Conservation (phyloP, 2,113 vertebrate species). For the Cyprinodon variegatus region DNA sequence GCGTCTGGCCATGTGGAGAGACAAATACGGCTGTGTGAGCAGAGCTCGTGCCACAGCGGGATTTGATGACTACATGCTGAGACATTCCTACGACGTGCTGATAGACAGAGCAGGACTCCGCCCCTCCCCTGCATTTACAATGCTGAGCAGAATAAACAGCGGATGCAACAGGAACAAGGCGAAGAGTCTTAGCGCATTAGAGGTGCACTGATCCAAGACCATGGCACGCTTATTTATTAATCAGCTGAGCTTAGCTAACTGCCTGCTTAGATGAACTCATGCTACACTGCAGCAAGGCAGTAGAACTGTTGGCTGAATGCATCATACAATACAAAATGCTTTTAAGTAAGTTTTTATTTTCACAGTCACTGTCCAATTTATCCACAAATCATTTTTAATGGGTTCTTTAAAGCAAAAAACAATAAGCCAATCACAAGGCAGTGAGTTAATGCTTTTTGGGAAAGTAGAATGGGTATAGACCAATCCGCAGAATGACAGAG, state of each 20-base stretch:
- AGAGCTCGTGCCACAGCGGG: slow-evolving; percentile 62
- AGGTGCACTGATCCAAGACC: slow-evolving; percentile 71
- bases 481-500: not conserved
- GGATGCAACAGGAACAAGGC: slow-evolving; percentile 69
- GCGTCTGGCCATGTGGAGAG: slow-evolving; percentile 64
- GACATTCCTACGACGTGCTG: slow-evolving; percentile 64
- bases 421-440: not conserved
- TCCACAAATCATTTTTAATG: not conserved
- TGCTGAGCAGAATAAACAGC: slow-evolving; percentile 57
- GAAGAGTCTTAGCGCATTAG: slow-evolving; percentile 73
- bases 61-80: slow-evolving; percentile 71
- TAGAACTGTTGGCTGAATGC: slow-evolving; percentile 52
- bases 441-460: not conserved
- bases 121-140: slow-evolving; percentile 52
- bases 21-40: slow-evolving; percentile 57
- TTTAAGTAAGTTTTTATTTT: not conserved
- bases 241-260: slow-evolving; percentile 77
- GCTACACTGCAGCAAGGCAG: slow-evolving; percentile 55
- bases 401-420: not conserved
- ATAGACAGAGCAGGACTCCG: slow-evolving; percentile 58
- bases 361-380: not conserved
- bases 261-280: slow-evolving; percentile 66
- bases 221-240: slow-evolving; percentile 79
- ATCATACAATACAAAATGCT: slow-evolving; percentile 26
- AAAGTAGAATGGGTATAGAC: not conserved